Percentiles rank a stretch among this genome's conserved stretches.
These are phyloP conservation scores for Leptodactylus fuscus DNA, from an alignment of 2,113 vertebrate species.

Conservation along the genomic window DNA sequence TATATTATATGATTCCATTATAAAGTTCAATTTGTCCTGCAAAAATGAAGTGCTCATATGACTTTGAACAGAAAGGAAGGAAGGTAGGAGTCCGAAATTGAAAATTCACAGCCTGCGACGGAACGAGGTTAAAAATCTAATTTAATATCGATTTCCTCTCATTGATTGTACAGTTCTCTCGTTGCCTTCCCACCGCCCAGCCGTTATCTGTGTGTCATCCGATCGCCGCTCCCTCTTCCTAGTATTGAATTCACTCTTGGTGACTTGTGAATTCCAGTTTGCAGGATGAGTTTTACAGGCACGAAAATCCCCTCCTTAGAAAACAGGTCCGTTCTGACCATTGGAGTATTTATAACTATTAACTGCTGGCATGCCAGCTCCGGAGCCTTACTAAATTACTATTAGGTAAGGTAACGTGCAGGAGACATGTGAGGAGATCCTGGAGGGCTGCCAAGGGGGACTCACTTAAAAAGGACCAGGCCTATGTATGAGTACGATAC, in stretches of 20 bases:
- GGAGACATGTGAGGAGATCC: neutral
- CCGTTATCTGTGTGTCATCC: neutral
- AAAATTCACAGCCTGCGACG: too few relatives aligned
- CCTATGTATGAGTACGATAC: neutral
- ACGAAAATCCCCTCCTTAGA: slow-evolving; percentile 8
- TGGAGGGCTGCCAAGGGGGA: neutral
- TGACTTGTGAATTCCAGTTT: slow-evolving; percentile 40
- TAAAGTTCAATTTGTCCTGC: too few relatives aligned
- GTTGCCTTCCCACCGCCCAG: neutral
- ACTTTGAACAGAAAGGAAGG: too few relatives aligned
- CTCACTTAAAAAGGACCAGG: neutral
- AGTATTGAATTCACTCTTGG: slow-evolving; percentile 21
- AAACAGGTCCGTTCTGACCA: neutral
- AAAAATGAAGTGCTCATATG: too few relatives aligned
- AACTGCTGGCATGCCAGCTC: neutral
- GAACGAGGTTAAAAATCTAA: too few relatives aligned
- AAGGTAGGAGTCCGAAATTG: too few relatives aligned
- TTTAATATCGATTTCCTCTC: too few relatives aligned
- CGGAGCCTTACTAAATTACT: neutral
- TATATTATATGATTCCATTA: too few relatives aligned
- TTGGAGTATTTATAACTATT: slow-evolving; percentile 26
- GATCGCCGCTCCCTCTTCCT: slow-evolving; percentile 11
- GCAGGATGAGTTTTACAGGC: slow-evolving; percentile 16
- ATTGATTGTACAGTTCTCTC: too few relatives aligned
- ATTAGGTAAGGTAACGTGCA: slow-evolving; percentile 5